phyloP scores from a whole-genome alignment of 2,113 vertebrate species.

The Rhinogobius similis region DNA sequence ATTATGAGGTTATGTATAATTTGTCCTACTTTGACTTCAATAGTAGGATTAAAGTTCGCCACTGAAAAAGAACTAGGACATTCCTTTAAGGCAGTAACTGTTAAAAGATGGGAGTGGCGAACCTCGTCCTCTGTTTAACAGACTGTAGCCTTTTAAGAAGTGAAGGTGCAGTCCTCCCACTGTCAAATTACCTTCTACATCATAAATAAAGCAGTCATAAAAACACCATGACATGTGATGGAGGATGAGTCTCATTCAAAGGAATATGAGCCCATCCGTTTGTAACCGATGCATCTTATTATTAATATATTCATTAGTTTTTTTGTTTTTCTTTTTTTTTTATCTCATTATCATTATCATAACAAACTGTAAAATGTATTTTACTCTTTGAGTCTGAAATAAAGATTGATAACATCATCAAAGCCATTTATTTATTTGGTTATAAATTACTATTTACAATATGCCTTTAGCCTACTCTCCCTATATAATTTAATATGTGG shows the following conservation, averaged over 20 bases:
- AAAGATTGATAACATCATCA: too few relatives aligned
- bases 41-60: not conserved
- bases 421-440: not conserved
- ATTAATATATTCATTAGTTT: too few relatives aligned
- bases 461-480: not conserved
- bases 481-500: not conserved
- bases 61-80: constrained; percentile 8
- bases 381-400: too few relatives aligned
- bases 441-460: not conserved
- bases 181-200: constrained; percentile 24
- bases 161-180: constrained; percentile 30
- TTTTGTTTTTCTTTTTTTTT: not conserved
- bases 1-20: not conserved
- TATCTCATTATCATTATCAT: not conserved
- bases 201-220: constrained; percentile 22
- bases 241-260: constrained; percentile 16
- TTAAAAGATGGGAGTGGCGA: constrained; percentile 26
- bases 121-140: constrained; percentile 31
- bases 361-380: not conserved
- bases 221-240: constrained; percentile 30
- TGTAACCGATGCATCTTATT: not conserved
- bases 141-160: constrained; percentile 26
- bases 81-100: constrained; percentile 12
- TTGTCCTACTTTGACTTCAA: not conserved
- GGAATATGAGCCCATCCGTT: not conserved